A percentile compares a stretch with the other conserved stretches of the same genome.
These are phyloP conservation scores for Spea bombifrons DNA, from an alignment of 2,113 vertebrate genomes.

Conservation along the genomic window DNA sequence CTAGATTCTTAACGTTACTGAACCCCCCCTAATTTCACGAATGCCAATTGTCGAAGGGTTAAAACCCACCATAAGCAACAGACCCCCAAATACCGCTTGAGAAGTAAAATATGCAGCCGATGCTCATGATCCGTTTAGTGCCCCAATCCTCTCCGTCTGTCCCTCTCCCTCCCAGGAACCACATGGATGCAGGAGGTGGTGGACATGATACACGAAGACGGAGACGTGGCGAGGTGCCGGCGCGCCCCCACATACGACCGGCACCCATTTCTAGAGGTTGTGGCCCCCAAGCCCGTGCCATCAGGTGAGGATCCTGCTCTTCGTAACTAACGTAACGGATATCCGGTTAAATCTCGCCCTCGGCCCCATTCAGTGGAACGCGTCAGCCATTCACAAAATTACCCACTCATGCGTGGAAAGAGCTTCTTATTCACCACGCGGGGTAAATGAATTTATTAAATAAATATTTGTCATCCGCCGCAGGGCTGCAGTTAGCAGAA, in stretches of 20 bases:
- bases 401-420: too few relatives aligned
- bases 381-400: neutral
- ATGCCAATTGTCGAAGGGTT: too few relatives aligned
- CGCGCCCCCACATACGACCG: slow-evolving; percentile 27
- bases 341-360: too few relatives aligned
- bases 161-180: slow-evolving; percentile 46
- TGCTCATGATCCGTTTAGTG: neutral
- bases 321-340: neutral
- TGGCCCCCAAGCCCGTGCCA: slow-evolving; percentile 13
- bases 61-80: too few relatives aligned
- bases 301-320: slow-evolving; percentile 11
- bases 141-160: neutral
- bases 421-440: too few relatives aligned
- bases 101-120: too few relatives aligned
- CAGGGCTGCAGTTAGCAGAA: slow-evolving; percentile 59
- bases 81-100: too few relatives aligned
- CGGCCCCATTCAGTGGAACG: too few relatives aligned
- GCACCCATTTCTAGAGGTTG: slow-evolving; percentile 43
- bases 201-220: slow-evolving; percentile 58
- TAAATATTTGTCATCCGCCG: neutral
- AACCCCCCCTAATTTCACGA: too few relatives aligned
- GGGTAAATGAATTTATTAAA: too few relatives aligned
- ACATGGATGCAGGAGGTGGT: slow-evolving; percentile 66
- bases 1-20: too few relatives aligned
- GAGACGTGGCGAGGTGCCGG: slow-evolving; percentile 54